phyloP scores from a whole-genome alignment of 2,888 invertebrate species.

The Tortricodes alternella region DNA sequence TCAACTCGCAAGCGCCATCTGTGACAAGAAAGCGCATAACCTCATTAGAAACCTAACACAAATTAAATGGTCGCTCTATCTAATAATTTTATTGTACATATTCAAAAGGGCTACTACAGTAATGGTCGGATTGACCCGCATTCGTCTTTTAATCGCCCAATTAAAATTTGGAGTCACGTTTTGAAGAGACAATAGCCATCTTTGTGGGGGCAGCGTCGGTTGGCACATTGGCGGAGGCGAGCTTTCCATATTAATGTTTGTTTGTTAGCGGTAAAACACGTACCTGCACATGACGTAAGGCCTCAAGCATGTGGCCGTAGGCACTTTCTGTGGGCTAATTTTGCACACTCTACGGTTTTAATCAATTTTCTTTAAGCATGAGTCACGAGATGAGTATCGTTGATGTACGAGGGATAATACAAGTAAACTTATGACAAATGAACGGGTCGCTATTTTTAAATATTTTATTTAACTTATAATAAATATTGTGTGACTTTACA shows the following conservation, averaged over 20 bases:
- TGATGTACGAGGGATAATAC: not conserved
- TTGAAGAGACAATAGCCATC: slow-evolving; percentile 80
- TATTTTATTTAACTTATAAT: too few relatives aligned
- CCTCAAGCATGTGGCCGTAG: slow-evolving; percentile 61
- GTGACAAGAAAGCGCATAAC: slow-evolving; percentile 83
- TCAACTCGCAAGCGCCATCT: slow-evolving; percentile 70
- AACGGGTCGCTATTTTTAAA: too few relatives aligned
- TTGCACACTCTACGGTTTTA: slow-evolving; percentile 4
- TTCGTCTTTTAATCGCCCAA: slow-evolving; percentile 81
- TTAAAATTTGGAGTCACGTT: slow-evolving; percentile 82
- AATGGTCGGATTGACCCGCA: slow-evolving; percentile 82
- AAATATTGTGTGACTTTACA: too few relatives aligned
- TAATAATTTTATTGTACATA: slow-evolving; percentile 83
- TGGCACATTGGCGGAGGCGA: slow-evolving; percentile 76
- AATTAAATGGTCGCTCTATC: slow-evolving; percentile 75
- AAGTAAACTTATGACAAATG: too few relatives aligned
- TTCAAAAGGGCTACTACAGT: slow-evolving; percentile 78
- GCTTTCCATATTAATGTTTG: slow-evolving; percentile 82
- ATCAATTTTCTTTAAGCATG: slow-evolving; percentile 14
- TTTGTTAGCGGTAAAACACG: slow-evolving; percentile 82
- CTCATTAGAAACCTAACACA: slow-evolving; percentile 81
- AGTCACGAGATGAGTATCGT: not conserved
- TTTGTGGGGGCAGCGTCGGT: slow-evolving; percentile 79
- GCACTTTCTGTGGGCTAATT: slow-evolving; percentile 49
- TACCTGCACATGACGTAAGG: slow-evolving; percentile 70